Evolutionary conservation across 2,113 vertebrate species (phyloP).

Genomic region (Datnioides undecimradiatus): DNA sequence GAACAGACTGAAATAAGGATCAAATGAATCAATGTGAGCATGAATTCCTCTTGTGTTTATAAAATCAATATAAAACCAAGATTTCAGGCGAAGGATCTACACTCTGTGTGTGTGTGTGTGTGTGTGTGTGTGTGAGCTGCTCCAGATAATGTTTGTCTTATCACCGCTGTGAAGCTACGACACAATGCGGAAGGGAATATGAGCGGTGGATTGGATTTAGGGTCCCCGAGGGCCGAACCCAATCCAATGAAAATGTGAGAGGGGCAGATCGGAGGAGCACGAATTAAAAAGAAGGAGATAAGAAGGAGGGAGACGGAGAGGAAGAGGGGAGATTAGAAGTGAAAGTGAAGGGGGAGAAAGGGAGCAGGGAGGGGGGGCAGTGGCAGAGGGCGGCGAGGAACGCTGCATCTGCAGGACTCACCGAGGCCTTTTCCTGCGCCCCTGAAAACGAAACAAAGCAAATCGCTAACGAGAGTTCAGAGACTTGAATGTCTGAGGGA

Average conservation of each 20-base stretch:
- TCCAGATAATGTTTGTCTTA: neutral
- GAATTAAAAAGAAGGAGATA: neutral
- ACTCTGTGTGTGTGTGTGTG: neutral
- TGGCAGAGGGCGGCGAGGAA: neutral
- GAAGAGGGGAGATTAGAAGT: neutral
- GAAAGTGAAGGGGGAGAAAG: neutral
- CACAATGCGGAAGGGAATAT: constrained; percentile 3
- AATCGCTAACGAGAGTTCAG: constrained; percentile 1
- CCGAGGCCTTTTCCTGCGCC: neutral
- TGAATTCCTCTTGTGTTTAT: neutral
- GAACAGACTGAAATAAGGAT: neutral
- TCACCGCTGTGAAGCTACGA: neutral
- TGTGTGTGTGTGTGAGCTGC: constrained; percentile 1
- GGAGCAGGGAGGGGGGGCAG: neutral
- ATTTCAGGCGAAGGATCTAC: neutral
- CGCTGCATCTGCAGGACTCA: constrained; percentile 12
- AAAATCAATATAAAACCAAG: neutral
- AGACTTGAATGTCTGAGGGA: neutral
- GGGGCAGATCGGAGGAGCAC: constrained; percentile 21
- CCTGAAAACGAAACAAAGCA: neutral
- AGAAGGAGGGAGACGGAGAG: neutral
- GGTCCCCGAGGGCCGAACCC: constrained; percentile 2
- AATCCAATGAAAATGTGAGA: constrained; percentile 7
- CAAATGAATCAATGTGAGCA: neutral
- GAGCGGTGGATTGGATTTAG: constrained; percentile 25